Evolutionary conservation across 30 jellyfish, hydroid and myxozoan genomes (phyloP).

Genomic region (Cassiopea andromeda): DNA sequence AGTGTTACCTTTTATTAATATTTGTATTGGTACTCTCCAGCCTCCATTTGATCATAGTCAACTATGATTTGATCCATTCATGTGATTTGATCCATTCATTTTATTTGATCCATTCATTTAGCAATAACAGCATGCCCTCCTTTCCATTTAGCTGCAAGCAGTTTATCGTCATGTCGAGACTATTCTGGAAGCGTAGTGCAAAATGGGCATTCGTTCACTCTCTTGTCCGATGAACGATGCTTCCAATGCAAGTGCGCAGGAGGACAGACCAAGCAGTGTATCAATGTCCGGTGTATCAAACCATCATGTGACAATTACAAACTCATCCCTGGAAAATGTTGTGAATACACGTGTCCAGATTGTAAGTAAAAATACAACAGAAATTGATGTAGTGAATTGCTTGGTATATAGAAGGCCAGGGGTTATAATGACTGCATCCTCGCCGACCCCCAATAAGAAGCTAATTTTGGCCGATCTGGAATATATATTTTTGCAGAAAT

Average conservation of each 20-base stretch:
- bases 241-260: conserved; percentile 80
- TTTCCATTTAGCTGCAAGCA: conserved; percentile 37
- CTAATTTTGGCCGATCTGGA: too few relatives aligned
- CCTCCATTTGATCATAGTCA: too few relatives aligned
- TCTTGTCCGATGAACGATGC: conserved; percentile 78
- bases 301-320: conserved; percentile 82
- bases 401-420: too few relatives aligned
- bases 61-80: too few relatives aligned
- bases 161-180: conserved; percentile 79
- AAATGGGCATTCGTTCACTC: conserved; percentile 85
- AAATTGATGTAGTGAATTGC: too few relatives aligned
- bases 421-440: too few relatives aligned
- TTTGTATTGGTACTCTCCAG: too few relatives aligned
- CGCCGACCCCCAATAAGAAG: too few relatives aligned
- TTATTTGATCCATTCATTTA: background rate
- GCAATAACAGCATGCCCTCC: background rate
- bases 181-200: conserved; percentile 55
- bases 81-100: background rate
- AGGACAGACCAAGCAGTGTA: conserved; percentile 73
- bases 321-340: conserved; percentile 88
- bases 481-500: too few relatives aligned
- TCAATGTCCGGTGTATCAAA: conserved; percentile 68
- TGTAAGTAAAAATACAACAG: conserved; percentile 14
- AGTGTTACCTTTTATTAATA: too few relatives aligned
- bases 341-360: conserved; percentile 92